Conservation (phyloP, 2,113 vertebrate species). For the Melanerpes aurifrons region DNA sequence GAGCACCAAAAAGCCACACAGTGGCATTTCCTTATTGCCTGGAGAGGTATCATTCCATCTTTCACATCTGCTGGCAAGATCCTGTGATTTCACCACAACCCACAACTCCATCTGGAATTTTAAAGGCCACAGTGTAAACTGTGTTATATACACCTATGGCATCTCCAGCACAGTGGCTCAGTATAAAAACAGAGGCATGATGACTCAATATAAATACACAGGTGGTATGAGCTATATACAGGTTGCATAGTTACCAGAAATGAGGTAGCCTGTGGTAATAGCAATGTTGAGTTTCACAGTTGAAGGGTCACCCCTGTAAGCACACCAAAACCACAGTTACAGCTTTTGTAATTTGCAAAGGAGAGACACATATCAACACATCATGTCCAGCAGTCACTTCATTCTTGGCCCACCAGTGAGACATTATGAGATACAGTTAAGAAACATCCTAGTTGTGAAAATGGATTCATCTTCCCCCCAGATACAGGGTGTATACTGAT, state of each 20-base stretch:
- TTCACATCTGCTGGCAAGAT: background rate
- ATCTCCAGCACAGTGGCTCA: background rate
- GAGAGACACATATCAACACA: background rate
- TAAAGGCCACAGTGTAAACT: background rate
- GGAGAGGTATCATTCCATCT: background rate
- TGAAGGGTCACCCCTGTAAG: constrained; percentile 90
- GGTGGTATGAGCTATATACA: background rate
- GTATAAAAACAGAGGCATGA: background rate
- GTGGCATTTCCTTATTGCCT: background rate
- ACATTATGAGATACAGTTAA: background rate
- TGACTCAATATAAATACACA: background rate
- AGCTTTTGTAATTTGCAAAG: background rate
- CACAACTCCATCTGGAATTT: background rate
- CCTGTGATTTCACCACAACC: background rate
- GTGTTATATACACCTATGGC: background rate
- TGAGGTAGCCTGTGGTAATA: constrained; percentile 97
- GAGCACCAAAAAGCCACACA: background rate
- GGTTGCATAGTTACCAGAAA: constrained; percentile 87
- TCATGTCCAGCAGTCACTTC: background rate
- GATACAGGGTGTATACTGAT: background rate
- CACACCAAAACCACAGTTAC: constrained; percentile 47
- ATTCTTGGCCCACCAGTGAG: background rate
- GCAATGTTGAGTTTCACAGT: constrained; percentile 91
- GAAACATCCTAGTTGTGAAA: background rate
- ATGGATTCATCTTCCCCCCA: background rate